Evolutionary conservation across 2,113 vertebrate species (phyloP), one percentile per base, ranked within the genome.

Genomic region (Cyprichromis sp.): DNA sequence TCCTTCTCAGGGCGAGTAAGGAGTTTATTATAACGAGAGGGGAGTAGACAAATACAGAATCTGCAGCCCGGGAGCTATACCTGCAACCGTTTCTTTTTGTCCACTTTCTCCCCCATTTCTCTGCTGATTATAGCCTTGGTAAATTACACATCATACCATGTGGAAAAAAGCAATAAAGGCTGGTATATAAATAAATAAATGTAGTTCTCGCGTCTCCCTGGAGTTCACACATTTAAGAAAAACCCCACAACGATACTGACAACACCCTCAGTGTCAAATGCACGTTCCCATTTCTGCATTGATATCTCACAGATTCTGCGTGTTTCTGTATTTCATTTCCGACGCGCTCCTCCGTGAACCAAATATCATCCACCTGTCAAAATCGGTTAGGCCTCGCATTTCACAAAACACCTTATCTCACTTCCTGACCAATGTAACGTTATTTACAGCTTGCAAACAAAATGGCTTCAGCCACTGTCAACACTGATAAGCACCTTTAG

Each of bases 381-480:
- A 93, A 83, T 85, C 66, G 87, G 88, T 95, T 91, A 86, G 87
- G 26, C 87, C 91, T 94, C 87, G 83, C 92, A 92, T 94, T 94
- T 93, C 91, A 94, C 71, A 81, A 92, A 91, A 90, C 82, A 45
- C 88, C 94, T 92, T 95, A 96, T 96, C 95, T 94, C n/a, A 57
- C 92, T 88, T 93, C 89, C 87, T 84, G 90, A 94, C 91, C 91
- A 87, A 52, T 86, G 88, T 91, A 92, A 93, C 38, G 85, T 93
- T 94, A 95, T 95, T 96, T 95, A 93, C 92, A 88, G 87, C 88
- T 80, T 10, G 89, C 90, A 91, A 93, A 95, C 93, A 94, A 95
- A 95, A 95, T 90, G 91, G 93, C 91, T 85, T 80, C 73, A 38
- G 87, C 87, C 63, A 19, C 90, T 91, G 94, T 88, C 76, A 81